Percentiles rank a stretch among this genome's conserved stretches.
Conservation (phyloP, 2,888 invertebrate genomes). For the Boloria euphrosyne region DNA sequence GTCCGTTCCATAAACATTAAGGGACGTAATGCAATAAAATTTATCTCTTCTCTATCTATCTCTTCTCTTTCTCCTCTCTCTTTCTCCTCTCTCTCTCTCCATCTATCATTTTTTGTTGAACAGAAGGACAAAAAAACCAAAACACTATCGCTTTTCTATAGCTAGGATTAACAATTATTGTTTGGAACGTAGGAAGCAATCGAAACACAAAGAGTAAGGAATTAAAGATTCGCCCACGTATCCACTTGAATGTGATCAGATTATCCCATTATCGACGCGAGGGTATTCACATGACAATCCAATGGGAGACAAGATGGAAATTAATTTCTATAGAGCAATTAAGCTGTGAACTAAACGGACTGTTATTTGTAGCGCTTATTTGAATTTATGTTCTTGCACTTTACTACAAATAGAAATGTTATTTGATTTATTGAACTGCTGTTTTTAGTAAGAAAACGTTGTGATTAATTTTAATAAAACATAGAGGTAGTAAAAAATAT, state of each 20-base stretch:
- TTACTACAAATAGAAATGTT: background rate
- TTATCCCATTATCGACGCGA: slow-evolving; percentile 41
- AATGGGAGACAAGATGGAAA: slow-evolving; percentile 44
- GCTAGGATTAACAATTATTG: background rate
- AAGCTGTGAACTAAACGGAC: slow-evolving; percentile 33
- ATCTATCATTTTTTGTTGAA: no score
- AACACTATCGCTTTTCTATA: no score
- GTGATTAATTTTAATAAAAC: no score
- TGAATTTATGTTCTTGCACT: slow-evolving; percentile 1
- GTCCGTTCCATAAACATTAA: no score
- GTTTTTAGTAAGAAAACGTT: no score
- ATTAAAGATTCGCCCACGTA: slow-evolving; percentile 16
- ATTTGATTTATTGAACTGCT: background rate
- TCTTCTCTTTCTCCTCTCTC: no score
- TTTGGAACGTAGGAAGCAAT: background rate
- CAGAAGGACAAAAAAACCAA: background rate
- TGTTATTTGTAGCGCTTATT: slow-evolving; percentile 18
- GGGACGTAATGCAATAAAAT: no score
- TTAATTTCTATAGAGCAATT: slow-evolving; percentile 53
- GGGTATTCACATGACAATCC: slow-evolving; percentile 51
- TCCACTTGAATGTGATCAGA: slow-evolving; percentile 41
- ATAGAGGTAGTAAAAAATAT: no score
- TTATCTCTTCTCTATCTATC: no score
- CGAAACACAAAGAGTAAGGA: slow-evolving; percentile 8
- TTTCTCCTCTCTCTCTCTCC: no score